Evolutionary conservation across 2,888 invertebrate genomes (phyloP).

Genomic region (Phlogophora meticulosa): DNA sequence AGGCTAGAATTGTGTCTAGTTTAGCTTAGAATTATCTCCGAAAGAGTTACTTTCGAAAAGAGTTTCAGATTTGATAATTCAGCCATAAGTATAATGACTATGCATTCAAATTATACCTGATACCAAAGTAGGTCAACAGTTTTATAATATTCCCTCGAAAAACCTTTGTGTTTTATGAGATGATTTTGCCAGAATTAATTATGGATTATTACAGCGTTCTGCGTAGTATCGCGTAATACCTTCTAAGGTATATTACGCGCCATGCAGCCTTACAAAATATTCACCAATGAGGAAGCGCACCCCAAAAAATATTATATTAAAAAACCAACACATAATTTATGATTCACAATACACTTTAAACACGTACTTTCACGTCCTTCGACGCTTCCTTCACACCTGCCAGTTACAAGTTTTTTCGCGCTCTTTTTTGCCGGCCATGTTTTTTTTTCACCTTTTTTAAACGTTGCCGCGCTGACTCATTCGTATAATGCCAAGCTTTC

Average conservation of each 20-base stretch:
- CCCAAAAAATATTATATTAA: slow-evolving; percentile 31
- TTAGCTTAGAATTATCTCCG: too few relatives aligned
- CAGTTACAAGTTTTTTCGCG: slow-evolving; percentile 68
- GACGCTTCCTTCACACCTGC: slow-evolving; percentile 74
- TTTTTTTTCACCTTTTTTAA: slow-evolving; percentile 69
- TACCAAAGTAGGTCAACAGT: not conserved
- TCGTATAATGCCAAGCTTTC: slow-evolving; percentile 71
- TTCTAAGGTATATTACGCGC: slow-evolving; percentile 11
- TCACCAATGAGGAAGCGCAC: slow-evolving; percentile 17
- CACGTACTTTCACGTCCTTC: slow-evolving; percentile 81
- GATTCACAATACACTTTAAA: slow-evolving; percentile 71
- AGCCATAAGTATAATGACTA: too few relatives aligned
- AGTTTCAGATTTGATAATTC: too few relatives aligned
- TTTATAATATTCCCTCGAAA: not conserved
- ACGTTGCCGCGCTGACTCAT: slow-evolving; percentile 70
- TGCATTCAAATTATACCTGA: too few relatives aligned
- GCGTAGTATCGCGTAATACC: not conserved
- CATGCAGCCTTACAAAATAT: slow-evolving; percentile 21
- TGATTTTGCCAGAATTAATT: not conserved
- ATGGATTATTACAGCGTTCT: slow-evolving; percentile 9
- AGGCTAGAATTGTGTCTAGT: too few relatives aligned
- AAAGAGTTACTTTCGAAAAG: too few relatives aligned
- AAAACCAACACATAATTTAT: slow-evolving; percentile 35
- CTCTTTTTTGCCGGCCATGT: slow-evolving; percentile 74
- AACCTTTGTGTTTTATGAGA: not conserved